These are phyloP conservation scores for Adelosebastes latens DNA, from an alignment of 2,797 vertebrate genomes.

Conservation along the genomic window DNA sequence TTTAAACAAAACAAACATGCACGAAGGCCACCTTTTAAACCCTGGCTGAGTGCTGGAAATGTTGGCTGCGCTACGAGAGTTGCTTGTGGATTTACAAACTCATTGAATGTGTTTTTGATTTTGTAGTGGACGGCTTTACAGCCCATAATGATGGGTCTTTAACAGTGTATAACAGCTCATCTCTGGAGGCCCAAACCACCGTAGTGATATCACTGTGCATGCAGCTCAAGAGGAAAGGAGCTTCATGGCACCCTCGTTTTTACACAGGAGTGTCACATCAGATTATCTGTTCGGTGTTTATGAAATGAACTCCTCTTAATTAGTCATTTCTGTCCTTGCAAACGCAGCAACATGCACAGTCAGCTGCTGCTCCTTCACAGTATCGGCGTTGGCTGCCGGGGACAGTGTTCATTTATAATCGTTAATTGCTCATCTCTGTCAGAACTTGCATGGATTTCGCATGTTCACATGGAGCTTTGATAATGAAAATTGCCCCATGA, in stretches of 20 bases:
- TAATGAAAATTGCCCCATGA: constrained; percentile 63
- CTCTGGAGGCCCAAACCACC: constrained; percentile 34
- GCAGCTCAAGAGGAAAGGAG: constrained; percentile 31
- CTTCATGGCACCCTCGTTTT: constrained; percentile 22
- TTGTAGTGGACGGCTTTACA: constrained; percentile 29
- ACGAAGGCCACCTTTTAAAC: neutral
- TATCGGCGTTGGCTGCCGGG: constrained; percentile 20
- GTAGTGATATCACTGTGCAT: constrained; percentile 46
- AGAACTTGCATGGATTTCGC: constrained; percentile 44
- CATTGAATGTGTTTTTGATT: constrained; percentile 55
- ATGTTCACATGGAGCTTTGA: constrained; percentile 45
- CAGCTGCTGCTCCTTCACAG: constrained; percentile 43
- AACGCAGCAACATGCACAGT: constrained; percentile 14
- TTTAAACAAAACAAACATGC: constrained; percentile 52
- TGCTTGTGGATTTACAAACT: constrained; percentile 19
- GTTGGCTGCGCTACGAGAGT: neutral
- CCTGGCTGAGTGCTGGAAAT: constrained; percentile 1
- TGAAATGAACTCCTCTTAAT: constrained; percentile 48
- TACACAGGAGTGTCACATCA: constrained; percentile 38
- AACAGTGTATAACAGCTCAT: constrained; percentile 50
- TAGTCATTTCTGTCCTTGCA: constrained; percentile 39
- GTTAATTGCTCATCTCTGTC: constrained; percentile 50
- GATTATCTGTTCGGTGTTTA: constrained; percentile 45
- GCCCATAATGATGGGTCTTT: constrained; percentile 46
- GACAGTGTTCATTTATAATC: constrained; percentile 41